These are phyloP conservation scores for Leptinotarsa lineolata DNA, from an alignment of 1,140 invertebrate genomes.

Conservation along the genomic window DNA sequence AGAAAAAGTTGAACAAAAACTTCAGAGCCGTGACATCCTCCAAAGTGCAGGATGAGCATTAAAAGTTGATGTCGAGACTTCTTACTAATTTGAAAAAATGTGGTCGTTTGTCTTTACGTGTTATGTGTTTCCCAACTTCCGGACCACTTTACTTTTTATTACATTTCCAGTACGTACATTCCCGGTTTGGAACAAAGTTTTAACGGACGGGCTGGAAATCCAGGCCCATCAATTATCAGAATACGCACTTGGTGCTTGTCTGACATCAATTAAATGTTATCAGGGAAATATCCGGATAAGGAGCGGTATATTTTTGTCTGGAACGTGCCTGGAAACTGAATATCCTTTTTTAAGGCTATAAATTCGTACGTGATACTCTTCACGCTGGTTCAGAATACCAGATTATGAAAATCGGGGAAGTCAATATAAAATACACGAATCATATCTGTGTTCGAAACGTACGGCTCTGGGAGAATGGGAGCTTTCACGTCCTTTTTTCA, in stretches of 20 bases:
- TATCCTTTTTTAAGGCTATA: background rate
- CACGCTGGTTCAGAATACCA: background rate
- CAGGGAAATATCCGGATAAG: background rate
- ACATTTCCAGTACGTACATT: background rate
- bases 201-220: background rate
- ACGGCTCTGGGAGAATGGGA: too few species aligned
- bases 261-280: background rate
- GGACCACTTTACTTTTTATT: background rate
- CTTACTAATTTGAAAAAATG: background rate
- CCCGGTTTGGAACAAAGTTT: background rate
- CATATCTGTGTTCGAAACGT: background rate
- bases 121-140: background rate
- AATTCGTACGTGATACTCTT: background rate
- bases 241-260: background rate
- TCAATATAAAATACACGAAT: background rate
- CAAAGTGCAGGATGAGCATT: background rate
- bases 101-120: background rate
- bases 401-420: background rate
- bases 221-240: background rate
- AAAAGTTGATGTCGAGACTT: constrained; percentile 1
- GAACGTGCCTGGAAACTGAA: background rate
- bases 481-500: too few species aligned
- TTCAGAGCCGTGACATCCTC: background rate
- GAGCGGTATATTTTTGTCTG: background rate
- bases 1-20: constrained; percentile 4